phyloP scores from a whole-genome alignment of 1,140 invertebrate species.

The Conopomorpha cramerella region DNA sequence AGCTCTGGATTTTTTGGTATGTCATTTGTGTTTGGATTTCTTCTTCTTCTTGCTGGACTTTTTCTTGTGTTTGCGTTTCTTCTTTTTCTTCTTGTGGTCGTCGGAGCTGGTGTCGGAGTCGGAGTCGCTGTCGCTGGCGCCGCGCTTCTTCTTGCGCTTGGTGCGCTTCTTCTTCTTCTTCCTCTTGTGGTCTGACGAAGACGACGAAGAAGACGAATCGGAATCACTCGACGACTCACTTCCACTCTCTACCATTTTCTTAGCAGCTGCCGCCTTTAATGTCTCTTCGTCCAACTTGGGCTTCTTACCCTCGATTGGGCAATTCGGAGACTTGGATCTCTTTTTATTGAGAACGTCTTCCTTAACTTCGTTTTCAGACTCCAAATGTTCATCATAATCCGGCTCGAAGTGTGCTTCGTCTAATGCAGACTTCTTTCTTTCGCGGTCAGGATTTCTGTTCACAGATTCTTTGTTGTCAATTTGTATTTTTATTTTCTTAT shows the following conservation, averaged over 20 bases:
- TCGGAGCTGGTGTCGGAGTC: constrained; percentile 54
- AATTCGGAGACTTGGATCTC: constrained; percentile 21
- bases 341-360: constrained; percentile 36
- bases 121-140: constrained; percentile 47
- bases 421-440: constrained; percentile 68
- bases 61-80: constrained; percentile 57
- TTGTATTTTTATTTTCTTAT: constrained; percentile 5
- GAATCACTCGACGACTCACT: constrained; percentile 45
- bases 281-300: constrained; percentile 28
- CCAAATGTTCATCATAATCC: constrained; percentile 68
- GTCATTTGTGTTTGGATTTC: constrained; percentile 50
- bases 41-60: constrained; percentile 59
- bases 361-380: constrained; percentile 49
- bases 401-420: constrained; percentile 77
- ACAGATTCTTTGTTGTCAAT: constrained; percentile 23
- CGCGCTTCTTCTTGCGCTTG: constrained; percentile 51
- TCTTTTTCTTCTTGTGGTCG: constrained; percentile 58
- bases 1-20: too few species aligned
- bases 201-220: constrained; percentile 44
- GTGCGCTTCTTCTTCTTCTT: constrained; percentile 52
- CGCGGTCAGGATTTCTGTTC: constrained; percentile 47
- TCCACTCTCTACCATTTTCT: too few species aligned
- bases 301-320: constrained; percentile 28
- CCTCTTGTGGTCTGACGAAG: constrained; percentile 38
- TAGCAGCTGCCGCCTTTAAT: too few species aligned